A percentile compares a stretch with the other conserved stretches of the same genome.
phyloP scores from a whole-genome alignment of 2,888 invertebrate genomes.

The Tetramorium bicarinatum region DNA sequence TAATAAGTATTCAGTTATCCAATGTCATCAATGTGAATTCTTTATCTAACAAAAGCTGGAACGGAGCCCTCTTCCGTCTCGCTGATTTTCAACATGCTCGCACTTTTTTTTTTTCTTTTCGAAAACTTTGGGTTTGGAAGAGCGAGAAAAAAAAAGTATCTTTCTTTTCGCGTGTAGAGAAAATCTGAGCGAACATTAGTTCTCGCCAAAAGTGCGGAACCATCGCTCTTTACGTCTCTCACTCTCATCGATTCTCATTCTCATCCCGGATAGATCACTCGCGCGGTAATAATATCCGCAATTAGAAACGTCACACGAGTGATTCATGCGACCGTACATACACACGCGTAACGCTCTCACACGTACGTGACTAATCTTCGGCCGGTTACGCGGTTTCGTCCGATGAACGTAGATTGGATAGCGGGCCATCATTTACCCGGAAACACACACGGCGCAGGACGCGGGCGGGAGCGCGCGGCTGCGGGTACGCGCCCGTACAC shows the following conservation, averaged over 20 bases:
- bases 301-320: constrained; percentile 51
- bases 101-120: neutral
- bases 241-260: constrained; percentile 19
- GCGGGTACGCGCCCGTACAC: constrained; percentile 52
- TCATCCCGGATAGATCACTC: constrained; percentile 21
- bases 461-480: constrained; percentile 28
- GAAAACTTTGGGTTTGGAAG: neutral
- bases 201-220: neutral
- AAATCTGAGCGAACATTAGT: constrained; percentile 7
- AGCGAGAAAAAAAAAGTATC: neutral
- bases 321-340: constrained; percentile 40
- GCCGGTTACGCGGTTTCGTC: constrained; percentile 71
- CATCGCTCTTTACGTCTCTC: neutral
- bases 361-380: constrained; percentile 66
- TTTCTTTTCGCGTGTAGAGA: neutral
- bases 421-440: constrained; percentile 74
- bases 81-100: neutral
- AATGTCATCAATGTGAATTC: neutral
- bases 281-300: constrained; percentile 52
- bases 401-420: constrained; percentile 76
- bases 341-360: constrained; percentile 8
- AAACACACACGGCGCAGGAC: constrained; percentile 54
- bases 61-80: neutral
- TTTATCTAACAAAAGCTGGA: neutral
- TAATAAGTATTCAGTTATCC: constrained; percentile 32